These are phyloP conservation scores for Zosterops hypoxanthus DNA, from an alignment of 2,113 vertebrate species.

Conservation along the genomic window DNA sequence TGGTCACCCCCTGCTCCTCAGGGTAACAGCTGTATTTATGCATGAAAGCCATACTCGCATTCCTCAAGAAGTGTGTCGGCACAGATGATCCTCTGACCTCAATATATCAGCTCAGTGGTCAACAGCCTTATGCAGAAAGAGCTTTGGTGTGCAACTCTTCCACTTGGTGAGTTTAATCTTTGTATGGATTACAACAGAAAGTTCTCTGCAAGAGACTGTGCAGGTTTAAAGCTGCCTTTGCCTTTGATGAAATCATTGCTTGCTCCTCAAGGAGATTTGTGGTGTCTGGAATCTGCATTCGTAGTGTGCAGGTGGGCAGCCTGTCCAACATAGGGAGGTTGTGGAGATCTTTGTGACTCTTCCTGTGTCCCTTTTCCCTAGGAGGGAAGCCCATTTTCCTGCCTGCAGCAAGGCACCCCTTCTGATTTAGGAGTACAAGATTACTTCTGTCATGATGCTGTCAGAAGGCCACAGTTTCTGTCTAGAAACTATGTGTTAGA, in stretches of 20 bases:
- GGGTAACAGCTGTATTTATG: neutral
- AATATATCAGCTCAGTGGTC: neutral
- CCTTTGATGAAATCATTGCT: neutral
- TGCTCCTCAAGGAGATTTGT: neutral
- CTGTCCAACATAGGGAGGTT: neutral
- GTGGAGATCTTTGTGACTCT: neutral
- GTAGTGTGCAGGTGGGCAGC: neutral
- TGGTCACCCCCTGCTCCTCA: neutral
- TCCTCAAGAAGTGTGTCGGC: neutral
- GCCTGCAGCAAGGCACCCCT: neutral
- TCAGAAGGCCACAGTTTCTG: neutral
- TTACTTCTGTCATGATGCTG: rapidly evolving
- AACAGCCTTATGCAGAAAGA: neutral
- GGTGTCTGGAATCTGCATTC: neutral
- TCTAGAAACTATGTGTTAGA: neutral
- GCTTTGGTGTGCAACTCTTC: slow-evolving; percentile 2
- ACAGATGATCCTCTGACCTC: neutral
- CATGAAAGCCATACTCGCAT: neutral
- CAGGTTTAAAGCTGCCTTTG: neutral
- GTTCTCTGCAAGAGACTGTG: neutral
- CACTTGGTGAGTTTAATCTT: neutral
- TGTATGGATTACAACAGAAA: neutral
- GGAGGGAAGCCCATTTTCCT: neutral
- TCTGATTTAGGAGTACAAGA: neutral
- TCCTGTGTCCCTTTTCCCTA: neutral